phyloP scores from a whole-genome alignment of 1,140 invertebrate genomes.

The Helicoverpa zea region DNA sequence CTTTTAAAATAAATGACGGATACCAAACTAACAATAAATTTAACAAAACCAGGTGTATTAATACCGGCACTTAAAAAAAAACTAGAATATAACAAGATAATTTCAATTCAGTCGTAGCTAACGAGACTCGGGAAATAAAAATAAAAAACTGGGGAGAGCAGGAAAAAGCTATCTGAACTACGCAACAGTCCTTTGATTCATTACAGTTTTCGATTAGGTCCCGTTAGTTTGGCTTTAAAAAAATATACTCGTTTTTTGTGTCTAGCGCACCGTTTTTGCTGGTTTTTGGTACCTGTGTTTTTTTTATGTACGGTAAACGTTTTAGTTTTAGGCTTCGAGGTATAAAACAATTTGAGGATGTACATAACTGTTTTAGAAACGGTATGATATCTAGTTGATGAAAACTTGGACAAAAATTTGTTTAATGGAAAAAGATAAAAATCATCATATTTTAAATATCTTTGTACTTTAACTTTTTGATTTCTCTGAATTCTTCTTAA shows the following conservation, averaged over 20 bases:
- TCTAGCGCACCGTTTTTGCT: background rate
- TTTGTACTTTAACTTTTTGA: too few relatives aligned
- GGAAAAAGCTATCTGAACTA: constrained; percentile 76
- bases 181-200: constrained; percentile 82
- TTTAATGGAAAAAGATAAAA: too few relatives aligned
- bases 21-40: background rate
- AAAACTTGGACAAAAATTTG: too few relatives aligned
- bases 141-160: constrained; percentile 53
- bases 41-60: background rate
- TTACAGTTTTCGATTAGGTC: constrained; percentile 82
- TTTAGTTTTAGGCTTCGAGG: background rate
- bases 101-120: constrained; percentile 76
- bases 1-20: background rate
- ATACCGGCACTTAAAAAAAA: constrained; percentile 47
- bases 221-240: constrained; percentile 58
- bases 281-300: background rate
- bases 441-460: too few relatives aligned
- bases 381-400: too few relatives aligned
- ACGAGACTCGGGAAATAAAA: constrained; percentile 70
- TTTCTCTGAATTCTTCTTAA: too few relatives aligned
- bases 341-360: too few relatives aligned
- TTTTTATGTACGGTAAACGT: background rate
- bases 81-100: constrained; percentile 74
- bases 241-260: constrained; percentile 39
- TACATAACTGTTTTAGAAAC: too few relatives aligned